Percentiles rank a stretch among this genome's conserved stretches.
phyloP scores from a whole-genome alignment of 2,113 vertebrate species.

The Todiramphus chloris region DNA sequence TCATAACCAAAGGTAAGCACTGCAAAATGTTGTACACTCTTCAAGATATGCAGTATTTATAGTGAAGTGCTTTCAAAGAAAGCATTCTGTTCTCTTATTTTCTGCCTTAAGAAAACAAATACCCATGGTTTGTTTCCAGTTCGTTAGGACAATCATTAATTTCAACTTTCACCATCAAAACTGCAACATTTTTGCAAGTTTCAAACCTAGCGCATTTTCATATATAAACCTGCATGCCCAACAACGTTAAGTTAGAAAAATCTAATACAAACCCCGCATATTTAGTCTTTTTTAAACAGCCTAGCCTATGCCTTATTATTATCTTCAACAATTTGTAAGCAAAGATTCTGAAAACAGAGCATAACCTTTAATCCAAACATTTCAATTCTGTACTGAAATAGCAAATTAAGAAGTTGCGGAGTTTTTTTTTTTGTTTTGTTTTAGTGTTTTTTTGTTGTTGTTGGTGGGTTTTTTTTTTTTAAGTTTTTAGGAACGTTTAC shows the following conservation, averaged over 20 bases:
- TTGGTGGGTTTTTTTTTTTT: background rate
- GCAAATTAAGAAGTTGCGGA: background rate
- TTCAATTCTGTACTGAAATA: background rate
- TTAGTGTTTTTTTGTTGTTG: background rate
- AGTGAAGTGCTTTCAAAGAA: background rate
- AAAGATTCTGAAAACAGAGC: background rate
- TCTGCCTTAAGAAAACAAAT: background rate
- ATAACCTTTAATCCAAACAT: background rate
- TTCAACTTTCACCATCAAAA: background rate
- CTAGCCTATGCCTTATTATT: background rate
- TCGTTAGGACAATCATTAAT: background rate
- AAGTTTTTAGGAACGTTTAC: background rate
- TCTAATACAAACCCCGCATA: background rate
- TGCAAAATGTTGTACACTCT: background rate
- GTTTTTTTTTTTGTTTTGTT: background rate
- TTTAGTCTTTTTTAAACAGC: background rate
- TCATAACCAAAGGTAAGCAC: background rate
- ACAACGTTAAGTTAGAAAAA: background rate
- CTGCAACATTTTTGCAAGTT: background rate
- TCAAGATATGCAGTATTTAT: background rate
- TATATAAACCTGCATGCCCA: accelerated
- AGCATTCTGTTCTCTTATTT: background rate
- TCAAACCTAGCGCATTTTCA: background rate
- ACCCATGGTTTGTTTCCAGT: background rate
- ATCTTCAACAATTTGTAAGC: background rate